Evolutionary conservation across 2,113 vertebrate species (phyloP).

Genomic region (Clarias macrocephalus): DNA sequence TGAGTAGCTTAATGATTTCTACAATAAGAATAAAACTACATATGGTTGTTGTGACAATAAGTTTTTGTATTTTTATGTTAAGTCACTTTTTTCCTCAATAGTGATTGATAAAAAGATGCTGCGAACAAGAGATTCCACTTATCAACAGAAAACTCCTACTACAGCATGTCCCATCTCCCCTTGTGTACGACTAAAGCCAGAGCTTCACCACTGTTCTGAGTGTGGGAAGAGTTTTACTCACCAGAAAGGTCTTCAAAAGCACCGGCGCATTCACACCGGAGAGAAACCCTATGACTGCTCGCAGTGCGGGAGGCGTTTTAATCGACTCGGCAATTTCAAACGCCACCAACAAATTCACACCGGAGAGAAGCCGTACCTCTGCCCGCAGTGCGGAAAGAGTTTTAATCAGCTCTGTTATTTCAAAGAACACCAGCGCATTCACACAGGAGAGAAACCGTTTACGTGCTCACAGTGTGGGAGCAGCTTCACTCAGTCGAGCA

Average conservation of each 20-base stretch:
- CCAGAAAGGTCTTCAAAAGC: background rate
- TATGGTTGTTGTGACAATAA: background rate
- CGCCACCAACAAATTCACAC: background rate
- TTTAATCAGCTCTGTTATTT: conserved; percentile 4
- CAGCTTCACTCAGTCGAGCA: background rate
- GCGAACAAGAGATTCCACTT: background rate
- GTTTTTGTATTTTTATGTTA: background rate
- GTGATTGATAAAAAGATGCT: background rate
- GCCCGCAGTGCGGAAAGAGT: background rate
- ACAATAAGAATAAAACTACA: too few relatives aligned
- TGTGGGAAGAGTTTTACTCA: conserved; percentile 1
- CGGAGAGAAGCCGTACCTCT: background rate
- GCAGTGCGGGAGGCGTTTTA: background rate
- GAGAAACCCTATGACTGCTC: background rate
- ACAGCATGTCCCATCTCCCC: background rate
- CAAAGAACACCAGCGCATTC: background rate
- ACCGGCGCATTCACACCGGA: background rate
- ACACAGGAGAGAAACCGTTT: background rate
- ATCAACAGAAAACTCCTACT: background rate
- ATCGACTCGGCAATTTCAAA: background rate
- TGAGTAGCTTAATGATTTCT: too few relatives aligned
- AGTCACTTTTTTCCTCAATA: background rate
- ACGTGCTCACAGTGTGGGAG: background rate
- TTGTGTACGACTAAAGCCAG: background rate
- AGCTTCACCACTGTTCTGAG: background rate